Conservation (phyloP, 2,888 invertebrate genomes). For the Machimus rusticus region DNA sequence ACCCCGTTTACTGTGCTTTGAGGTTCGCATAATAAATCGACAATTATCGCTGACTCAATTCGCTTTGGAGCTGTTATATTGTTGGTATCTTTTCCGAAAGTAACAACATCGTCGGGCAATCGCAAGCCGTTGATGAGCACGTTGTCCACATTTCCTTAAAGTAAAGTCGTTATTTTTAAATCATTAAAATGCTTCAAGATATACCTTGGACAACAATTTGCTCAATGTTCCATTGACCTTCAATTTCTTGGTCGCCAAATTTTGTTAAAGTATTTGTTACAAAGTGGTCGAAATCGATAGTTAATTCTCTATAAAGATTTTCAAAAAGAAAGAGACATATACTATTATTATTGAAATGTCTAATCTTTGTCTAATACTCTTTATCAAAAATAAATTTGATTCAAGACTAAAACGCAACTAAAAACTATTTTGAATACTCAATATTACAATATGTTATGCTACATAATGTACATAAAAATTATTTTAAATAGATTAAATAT, state of each 20-base stretch:
- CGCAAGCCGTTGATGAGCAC: slow-evolving; percentile 65
- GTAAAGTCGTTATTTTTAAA: neutral
- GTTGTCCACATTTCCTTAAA: slow-evolving; percentile 56
- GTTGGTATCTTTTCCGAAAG: slow-evolving; percentile 59
- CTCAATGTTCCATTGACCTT: slow-evolving; percentile 56
- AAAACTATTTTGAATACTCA: too few species aligned
- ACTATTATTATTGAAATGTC: too few species aligned
- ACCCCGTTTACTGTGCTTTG: slow-evolving; percentile 61
- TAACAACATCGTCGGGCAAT: slow-evolving; percentile 65
- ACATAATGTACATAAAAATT: too few species aligned
- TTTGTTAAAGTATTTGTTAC: slow-evolving; percentile 61
- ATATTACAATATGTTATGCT: too few species aligned
- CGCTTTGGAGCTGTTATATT: slow-evolving; percentile 63
- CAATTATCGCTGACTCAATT: slow-evolving; percentile 58
- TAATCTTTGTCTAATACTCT: too few species aligned
- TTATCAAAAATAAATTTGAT: too few species aligned
- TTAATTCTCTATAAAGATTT: slow-evolving; percentile 49
- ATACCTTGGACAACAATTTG: slow-evolving; percentile 51
- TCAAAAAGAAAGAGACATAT: neutral
- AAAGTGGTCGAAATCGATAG: slow-evolving; percentile 61
- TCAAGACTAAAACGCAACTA: too few species aligned
- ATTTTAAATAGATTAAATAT: neutral
- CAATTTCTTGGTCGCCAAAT: slow-evolving; percentile 62
- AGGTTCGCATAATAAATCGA: slow-evolving; percentile 57
- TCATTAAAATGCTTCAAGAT: neutral